These are phyloP conservation scores for Euwallacea similis DNA, from an alignment of 1,140 invertebrate species.

Conservation along the genomic window DNA sequence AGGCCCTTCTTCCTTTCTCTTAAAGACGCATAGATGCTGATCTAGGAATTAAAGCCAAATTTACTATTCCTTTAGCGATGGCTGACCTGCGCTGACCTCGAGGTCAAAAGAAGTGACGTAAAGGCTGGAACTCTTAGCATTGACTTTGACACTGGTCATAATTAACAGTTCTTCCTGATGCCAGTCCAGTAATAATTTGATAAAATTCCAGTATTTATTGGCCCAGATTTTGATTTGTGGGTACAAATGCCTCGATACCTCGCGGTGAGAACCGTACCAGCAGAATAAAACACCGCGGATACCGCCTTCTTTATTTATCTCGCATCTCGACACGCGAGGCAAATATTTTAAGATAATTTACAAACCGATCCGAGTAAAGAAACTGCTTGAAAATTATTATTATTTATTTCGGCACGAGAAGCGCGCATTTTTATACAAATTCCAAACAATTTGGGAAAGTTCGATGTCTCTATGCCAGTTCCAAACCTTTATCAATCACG, in stretches of 20 bases:
- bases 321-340: constrained; percentile 18
- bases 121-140: no score
- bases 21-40: no score
- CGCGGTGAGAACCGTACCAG: constrained; percentile 19
- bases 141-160: no score
- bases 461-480: no score
- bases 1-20: background rate
- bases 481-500: no score
- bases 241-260: constrained; percentile 10
- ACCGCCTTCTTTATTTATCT: constrained; percentile 29
- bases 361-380: background rate
- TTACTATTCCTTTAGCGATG: no score
- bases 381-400: background rate
- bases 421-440: no score
- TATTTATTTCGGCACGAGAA: background rate
- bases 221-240: constrained; percentile 18
- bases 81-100: no score
- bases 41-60: no score
- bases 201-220: constrained; percentile 22
- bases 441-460: no score
- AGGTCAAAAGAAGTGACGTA: no score
- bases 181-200: background rate
- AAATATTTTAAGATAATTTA: constrained; percentile 28
- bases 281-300: constrained; percentile 17
- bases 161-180: background rate